Conservation (phyloP, 2,113 vertebrate species). For the Setophaga kirtlandii region DNA sequence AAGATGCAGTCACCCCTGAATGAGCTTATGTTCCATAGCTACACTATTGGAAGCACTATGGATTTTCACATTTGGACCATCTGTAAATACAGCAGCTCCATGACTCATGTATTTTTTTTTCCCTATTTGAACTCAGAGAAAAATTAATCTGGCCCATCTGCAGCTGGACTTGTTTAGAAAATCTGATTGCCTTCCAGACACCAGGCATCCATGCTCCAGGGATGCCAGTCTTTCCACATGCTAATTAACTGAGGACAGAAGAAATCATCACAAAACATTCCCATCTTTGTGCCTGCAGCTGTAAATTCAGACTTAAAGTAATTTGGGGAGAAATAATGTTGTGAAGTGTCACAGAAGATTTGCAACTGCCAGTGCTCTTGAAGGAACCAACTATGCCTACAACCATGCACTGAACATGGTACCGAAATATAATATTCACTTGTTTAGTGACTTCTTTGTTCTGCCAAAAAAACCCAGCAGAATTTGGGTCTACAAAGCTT, state of each 20-base stretch:
- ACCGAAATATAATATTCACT: neutral
- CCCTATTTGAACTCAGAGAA: slow-evolving; percentile 12
- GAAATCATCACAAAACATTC: slow-evolving; percentile 40
- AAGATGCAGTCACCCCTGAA: neutral
- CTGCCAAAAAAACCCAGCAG: neutral
- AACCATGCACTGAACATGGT: neutral
- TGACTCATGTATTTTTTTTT: neutral
- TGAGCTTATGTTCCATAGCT: neutral
- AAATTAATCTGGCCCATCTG: slow-evolving; percentile 55
- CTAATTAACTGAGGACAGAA: slow-evolving; percentile 58
- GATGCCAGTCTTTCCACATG: slow-evolving; percentile 33
- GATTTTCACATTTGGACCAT: slow-evolving; percentile 20
- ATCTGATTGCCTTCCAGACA: slow-evolving; percentile 50
- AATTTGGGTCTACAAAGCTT: neutral
- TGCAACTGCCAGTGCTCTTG: neutral
- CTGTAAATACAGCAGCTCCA: slow-evolving; percentile 38
- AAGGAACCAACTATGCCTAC: neutral
- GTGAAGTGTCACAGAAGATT: slow-evolving; percentile 47
- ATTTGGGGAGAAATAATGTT: slow-evolving; percentile 46
- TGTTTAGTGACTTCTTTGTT: neutral
- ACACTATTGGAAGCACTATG: neutral
- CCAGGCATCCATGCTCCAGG: slow-evolving; percentile 10
- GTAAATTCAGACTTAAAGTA: slow-evolving; percentile 55
- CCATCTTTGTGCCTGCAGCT: slow-evolving; percentile 46
- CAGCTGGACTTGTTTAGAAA: slow-evolving; percentile 52